A percentile compares a stretch with the other conserved stretches of the same genome.
phyloP scores from a whole-genome alignment of 1,140 invertebrate species.

The Drosophila suzukii region DNA sequence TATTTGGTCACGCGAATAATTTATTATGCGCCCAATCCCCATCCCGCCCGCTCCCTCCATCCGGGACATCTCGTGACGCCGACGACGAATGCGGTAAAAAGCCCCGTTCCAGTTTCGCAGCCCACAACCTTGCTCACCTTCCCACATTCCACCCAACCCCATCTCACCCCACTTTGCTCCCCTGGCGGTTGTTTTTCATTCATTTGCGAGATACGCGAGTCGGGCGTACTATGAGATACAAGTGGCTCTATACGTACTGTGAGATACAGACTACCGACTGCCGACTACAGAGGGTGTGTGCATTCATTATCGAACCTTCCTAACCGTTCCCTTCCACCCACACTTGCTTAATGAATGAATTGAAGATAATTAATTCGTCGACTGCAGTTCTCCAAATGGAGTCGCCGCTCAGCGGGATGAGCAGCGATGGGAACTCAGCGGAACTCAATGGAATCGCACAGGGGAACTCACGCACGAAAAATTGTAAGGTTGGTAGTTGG shows the following conservation, averaged over 20 bases:
- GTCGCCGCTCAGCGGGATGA: constrained; percentile 11
- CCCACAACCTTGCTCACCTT: constrained; percentile 9
- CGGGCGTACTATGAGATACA: constrained; percentile 62
- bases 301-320: constrained; percentile 68
- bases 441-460: constrained; percentile 3
- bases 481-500: too few species aligned
- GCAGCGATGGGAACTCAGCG: constrained; percentile 6
- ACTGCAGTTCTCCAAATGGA: constrained; percentile 58
- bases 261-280: constrained; percentile 53
- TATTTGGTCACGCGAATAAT: constrained; percentile 83
- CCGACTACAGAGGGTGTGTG: constrained; percentile 37
- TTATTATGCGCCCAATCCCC: constrained; percentile 73
- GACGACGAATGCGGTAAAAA: constrained; percentile 61
- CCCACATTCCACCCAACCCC: constrained; percentile 1
- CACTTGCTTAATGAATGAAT: constrained; percentile 81
- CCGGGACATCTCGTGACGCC: constrained; percentile 65
- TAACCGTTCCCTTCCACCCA: constrained; percentile 36
- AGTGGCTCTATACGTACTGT: constrained; percentile 56
- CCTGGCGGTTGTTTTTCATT: constrained; percentile 61
- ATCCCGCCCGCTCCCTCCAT: neutral
- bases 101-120: constrained; percentile 36
- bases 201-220: constrained; percentile 55
- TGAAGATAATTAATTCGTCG: constrained; percentile 78
- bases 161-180: neutral
- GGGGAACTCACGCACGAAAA: neutral